These are phyloP conservation scores for Spermophilus dauricus DNA, from an alignment of 2,113 vertebrate genomes.

Conservation along the genomic window DNA sequence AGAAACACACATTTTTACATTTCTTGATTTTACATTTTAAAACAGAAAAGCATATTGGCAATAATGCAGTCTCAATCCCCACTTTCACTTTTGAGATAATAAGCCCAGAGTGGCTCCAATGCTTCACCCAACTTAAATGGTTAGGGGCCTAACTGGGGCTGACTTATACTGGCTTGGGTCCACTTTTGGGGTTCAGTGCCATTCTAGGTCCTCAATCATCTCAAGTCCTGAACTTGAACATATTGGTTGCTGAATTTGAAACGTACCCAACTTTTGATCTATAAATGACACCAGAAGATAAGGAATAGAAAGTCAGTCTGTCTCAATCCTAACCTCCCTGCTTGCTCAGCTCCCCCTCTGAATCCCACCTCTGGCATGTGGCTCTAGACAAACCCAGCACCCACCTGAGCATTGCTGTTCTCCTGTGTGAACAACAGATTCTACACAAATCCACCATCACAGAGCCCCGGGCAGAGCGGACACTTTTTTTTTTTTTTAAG, in stretches of 20 bases:
- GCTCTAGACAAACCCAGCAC: background rate
- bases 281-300: background rate
- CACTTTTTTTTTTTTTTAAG: too few relatives aligned
- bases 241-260: constrained; percentile 25
- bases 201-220: background rate
- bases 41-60: background rate
- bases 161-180: background rate
- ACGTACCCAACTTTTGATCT: background rate
- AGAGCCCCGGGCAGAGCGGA: background rate
- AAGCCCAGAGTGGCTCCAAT: background rate
- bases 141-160: background rate
- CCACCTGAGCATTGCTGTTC: rapidly evolving
- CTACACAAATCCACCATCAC: background rate
- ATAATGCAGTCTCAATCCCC: background rate
- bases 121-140: background rate
- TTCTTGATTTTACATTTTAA: background rate
- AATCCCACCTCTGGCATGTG: background rate
- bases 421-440: background rate
- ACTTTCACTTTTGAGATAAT: background rate
- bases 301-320: constrained; percentile 20
- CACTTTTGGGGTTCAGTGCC: too few relatives aligned
- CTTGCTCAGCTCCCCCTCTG: background rate
- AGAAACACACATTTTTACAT: background rate
- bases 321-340: background rate
- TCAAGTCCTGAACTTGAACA: background rate